Evolutionary conservation across 2,797 vertebrate genomes (phyloP).

Genomic region (Pangasius krempfi): DNA sequence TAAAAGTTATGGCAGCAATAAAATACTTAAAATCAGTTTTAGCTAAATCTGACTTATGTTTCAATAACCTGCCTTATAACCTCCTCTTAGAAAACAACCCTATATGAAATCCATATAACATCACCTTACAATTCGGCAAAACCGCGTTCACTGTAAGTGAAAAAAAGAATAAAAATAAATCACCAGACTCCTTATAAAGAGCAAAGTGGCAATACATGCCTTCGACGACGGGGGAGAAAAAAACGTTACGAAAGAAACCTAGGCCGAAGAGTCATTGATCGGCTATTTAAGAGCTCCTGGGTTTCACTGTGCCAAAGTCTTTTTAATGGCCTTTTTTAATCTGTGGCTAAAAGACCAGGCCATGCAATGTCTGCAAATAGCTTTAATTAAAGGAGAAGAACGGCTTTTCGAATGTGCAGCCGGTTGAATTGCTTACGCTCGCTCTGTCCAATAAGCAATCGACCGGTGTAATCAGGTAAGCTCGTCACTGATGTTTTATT

Average conservation of each 20-base stretch:
- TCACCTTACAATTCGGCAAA: background rate
- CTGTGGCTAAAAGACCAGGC: conserved; percentile 52
- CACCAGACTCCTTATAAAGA: background rate
- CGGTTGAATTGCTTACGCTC: conserved; percentile 53
- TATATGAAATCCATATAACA: conserved; percentile 6
- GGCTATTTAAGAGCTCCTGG: conserved; percentile 31
- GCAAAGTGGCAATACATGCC: background rate
- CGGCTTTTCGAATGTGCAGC: conserved; percentile 53
- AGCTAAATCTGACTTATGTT: conserved; percentile 3
- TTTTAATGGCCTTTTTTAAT: conserved; percentile 53
- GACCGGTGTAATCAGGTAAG: conserved; percentile 54
- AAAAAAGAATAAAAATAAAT: background rate
- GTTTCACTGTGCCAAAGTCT: conserved; percentile 46
- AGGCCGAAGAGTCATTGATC: conserved; percentile 30
- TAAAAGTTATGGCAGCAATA: conserved; percentile 18
- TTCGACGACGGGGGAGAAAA: background rate
- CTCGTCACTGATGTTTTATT: conserved; percentile 41
- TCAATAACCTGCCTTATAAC: conserved; percentile 9
- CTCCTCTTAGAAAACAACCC: background rate
- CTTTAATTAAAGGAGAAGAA: conserved; percentile 61
- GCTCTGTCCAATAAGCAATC: conserved; percentile 57
- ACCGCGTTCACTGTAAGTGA: background rate
- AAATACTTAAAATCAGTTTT: background rate
- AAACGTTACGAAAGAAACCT: background rate
- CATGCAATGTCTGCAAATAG: conserved; percentile 51